Evolutionary conservation across 2,888 invertebrate species (phyloP), one percentile per base, ranked within the genome.

Genomic region (Magallana nippona): DNA sequence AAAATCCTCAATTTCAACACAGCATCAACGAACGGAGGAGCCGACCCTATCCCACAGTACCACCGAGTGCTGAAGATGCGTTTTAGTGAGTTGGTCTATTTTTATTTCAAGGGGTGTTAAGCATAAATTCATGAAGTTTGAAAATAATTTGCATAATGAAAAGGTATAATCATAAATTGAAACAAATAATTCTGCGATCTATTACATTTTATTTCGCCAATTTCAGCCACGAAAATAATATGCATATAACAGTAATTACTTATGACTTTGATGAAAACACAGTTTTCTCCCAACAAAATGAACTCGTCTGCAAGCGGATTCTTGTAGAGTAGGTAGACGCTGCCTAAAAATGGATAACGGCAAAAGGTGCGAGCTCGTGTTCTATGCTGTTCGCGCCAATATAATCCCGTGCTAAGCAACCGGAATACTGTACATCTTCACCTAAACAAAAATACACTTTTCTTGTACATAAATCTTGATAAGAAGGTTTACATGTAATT

Each of bases 261-360:
- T 44, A 44, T 44, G 44, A 44, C 44, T 44, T 3, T 5, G 8
- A 44, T 44, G 5, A 44, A 44, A 44, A 44, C 44, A 44, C 44
- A 44, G 27, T 27, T 13, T 27, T 10, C 32, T 32, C 27, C 71
- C 32, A 3, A 11, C 55, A 55, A 78, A 55, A 78, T 78, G 78
- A 56, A 78, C 55, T 78, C 78, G 78, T 78, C 78, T 56, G 55
- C 56, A 22, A 55, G 55, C 78, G 78, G 55, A 55, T 11, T 78
- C 78, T 56, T 78, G 78, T 56, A 55, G 19, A 22, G 55, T 44
- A n/a, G 56, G 78, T 55, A 55, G 55, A 56, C 55, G 22, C 78
- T 78, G 78, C 78, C 78, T 78, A 78, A 78, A 78, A 78, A 78
- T 78, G 78, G 78, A 56, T 78, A 78, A 56, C 55, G 55, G 78